phyloP scores from a whole-genome alignment of 2,888 invertebrate genomes.

The Sepiola atlantica region DNA sequence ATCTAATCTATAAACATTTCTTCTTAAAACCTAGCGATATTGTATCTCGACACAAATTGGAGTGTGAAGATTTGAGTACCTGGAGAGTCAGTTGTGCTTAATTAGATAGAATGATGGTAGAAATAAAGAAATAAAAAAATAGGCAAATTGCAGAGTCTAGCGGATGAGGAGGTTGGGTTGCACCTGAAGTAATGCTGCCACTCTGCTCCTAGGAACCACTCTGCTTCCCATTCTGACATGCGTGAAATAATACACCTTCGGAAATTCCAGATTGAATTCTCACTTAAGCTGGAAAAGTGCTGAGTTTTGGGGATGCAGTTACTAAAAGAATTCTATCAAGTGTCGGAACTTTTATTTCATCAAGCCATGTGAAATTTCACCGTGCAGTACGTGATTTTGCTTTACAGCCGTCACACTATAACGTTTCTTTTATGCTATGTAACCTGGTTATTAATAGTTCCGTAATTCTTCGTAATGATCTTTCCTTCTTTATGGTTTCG shows the following conservation, averaged over 20 bases:
- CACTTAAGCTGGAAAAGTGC: background rate
- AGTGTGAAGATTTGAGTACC: background rate
- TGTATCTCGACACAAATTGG: constrained; percentile 3
- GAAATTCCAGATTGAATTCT: constrained; percentile 22
- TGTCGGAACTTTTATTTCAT: background rate
- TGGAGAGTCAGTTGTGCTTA: background rate
- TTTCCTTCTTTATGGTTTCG: too few relatives aligned
- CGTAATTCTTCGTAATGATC: too few relatives aligned
- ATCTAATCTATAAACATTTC: too few relatives aligned
- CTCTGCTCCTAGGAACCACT: background rate
- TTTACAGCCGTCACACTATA: background rate
- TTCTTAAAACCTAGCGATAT: background rate
- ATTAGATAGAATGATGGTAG: background rate
- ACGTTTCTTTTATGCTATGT: too few relatives aligned
- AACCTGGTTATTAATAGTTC: too few relatives aligned
- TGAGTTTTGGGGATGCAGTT: background rate
- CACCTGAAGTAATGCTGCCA: background rate
- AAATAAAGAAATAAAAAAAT: background rate
- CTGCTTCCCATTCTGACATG: background rate
- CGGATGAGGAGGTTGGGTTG: background rate
- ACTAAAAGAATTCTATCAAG: constrained; percentile 32
- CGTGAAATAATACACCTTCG: background rate
- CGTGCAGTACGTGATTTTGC: background rate
- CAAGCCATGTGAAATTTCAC: background rate
- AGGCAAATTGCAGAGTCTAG: background rate